Conservation (phyloP, 2,888 invertebrate genomes). For the Spilarctia lutea region DNA sequence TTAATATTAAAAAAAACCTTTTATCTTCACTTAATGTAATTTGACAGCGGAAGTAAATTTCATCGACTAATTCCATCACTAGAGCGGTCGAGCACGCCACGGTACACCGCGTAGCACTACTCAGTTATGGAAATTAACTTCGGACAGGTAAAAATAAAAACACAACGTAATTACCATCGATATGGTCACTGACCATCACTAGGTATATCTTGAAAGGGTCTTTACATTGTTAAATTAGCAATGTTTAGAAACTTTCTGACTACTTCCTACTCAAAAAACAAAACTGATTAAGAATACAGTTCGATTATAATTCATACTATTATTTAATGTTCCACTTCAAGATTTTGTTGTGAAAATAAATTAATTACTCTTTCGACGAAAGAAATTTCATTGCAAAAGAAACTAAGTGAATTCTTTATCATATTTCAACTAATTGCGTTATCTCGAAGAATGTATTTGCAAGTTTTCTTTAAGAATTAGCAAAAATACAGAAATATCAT, state of each 20-base stretch:
- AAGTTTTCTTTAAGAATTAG: not conserved
- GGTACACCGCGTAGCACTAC: constrained; percentile 78
- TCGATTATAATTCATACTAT: not conserved
- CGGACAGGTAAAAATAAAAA: constrained; percentile 79
- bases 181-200: constrained; percentile 77
- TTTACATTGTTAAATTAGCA: constrained; percentile 53
- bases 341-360: not conserved
- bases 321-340: not conserved
- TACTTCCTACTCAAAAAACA: constrained; percentile 20
- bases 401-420: not conserved
- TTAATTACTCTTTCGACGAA: not conserved
- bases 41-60: constrained; percentile 30
- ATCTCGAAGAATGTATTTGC: not conserved
- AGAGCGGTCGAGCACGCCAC: constrained; percentile 68
- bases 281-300: not conserved
- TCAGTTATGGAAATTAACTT: constrained; percentile 83
- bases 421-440: not conserved
- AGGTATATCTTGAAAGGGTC: constrained; percentile 67
- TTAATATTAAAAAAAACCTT: too few relatives aligned
- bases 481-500: not conserved
- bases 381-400: not conserved
- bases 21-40: not conserved
- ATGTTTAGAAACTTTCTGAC: constrained; percentile 54
- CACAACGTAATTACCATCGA: constrained; percentile 76
- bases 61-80: constrained; percentile 66